A percentile compares a stretch with the other conserved stretches of the same genome.
Evolutionary conservation across 2,113 vertebrate genomes (phyloP).

Genomic region (Thymallus thymallus): DNA sequence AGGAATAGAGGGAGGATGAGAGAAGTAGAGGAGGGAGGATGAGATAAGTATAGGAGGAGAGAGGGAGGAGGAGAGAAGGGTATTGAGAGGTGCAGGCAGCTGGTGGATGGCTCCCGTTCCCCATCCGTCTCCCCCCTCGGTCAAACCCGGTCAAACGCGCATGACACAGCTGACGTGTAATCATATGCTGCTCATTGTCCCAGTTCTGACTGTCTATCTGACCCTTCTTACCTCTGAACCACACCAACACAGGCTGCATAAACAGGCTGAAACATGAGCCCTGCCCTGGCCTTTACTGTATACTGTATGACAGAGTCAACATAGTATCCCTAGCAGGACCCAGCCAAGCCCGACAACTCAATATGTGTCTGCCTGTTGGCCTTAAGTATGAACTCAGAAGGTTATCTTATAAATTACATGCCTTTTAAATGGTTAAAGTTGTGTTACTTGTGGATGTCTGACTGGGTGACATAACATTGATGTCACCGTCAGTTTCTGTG

Average conservation of each 20-base stretch:
- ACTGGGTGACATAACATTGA: no score
- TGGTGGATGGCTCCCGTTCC: constrained; percentile 27
- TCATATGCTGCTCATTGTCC: constrained; percentile 63
- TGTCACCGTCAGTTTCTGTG: no score
- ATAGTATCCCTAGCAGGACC: constrained; percentile 11
- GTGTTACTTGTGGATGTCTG: no score
- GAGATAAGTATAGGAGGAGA: background rate
- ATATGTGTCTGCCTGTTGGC: background rate
- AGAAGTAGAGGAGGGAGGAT: background rate
- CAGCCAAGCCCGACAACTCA: background rate
- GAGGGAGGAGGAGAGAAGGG: background rate
- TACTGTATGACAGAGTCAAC: constrained; percentile 45
- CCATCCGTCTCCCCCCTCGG: constrained; percentile 51
- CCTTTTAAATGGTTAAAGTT: background rate
- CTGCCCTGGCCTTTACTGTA: constrained; percentile 28
- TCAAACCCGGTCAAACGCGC: constrained; percentile 63
- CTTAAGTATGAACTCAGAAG: background rate
- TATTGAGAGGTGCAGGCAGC: constrained; percentile 37
- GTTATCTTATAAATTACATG: background rate
- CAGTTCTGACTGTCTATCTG: constrained; percentile 49
- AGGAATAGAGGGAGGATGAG: background rate
- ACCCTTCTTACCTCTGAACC: constrained; percentile 61
- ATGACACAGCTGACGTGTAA: constrained; percentile 66
- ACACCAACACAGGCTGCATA: constrained; percentile 27
- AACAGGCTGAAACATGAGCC: constrained; percentile 56